phyloP scores from a whole-genome alignment of 2,888 invertebrate species.

The Germaria angustata region DNA sequence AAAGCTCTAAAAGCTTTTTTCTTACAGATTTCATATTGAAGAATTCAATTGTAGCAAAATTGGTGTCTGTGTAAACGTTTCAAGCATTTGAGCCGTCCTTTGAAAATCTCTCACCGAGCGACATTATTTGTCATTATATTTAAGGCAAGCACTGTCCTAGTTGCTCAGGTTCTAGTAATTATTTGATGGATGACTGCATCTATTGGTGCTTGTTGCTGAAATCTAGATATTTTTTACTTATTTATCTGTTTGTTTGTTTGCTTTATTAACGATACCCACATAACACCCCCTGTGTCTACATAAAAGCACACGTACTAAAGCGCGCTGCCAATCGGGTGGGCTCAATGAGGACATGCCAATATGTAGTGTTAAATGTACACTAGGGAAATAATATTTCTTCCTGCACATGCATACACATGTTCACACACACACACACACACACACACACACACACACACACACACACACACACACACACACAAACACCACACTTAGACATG shows the following conservation, averaged over 20 bases:
- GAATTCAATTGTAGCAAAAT: no score
- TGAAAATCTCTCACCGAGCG: no score
- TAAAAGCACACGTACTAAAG: neutral
- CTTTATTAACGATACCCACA: slow-evolving; percentile 49
- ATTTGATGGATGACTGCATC: slow-evolving; percentile 22
- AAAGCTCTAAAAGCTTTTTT: no score
- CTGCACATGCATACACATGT: neutral
- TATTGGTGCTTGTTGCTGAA: slow-evolving; percentile 37
- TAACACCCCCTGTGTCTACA: slow-evolving; percentile 38
- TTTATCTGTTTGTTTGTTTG: slow-evolving; percentile 24
- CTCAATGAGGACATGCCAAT: slow-evolving; percentile 22
- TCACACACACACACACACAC: neutral
- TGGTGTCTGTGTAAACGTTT: no score
- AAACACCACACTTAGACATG: no score
- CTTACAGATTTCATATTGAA: no score
- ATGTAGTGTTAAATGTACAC: slow-evolving; percentile 60
- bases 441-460: no score
- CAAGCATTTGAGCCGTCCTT: no score
- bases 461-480: neutral
- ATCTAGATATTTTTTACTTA: slow-evolving; percentile 25
- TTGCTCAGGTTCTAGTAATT: slow-evolving; percentile 19
- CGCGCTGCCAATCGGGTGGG: slow-evolving; percentile 6
- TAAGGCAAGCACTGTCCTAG: neutral
- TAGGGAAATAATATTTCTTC: slow-evolving; percentile 54
- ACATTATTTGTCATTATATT: slow-evolving; percentile 7